A percentile compares a stretch with the other conserved stretches of the same genome.
These are phyloP conservation scores for Meghimatium bilineatum DNA, from an alignment of 2,888 invertebrate genomes.

Conservation along the genomic window DNA sequence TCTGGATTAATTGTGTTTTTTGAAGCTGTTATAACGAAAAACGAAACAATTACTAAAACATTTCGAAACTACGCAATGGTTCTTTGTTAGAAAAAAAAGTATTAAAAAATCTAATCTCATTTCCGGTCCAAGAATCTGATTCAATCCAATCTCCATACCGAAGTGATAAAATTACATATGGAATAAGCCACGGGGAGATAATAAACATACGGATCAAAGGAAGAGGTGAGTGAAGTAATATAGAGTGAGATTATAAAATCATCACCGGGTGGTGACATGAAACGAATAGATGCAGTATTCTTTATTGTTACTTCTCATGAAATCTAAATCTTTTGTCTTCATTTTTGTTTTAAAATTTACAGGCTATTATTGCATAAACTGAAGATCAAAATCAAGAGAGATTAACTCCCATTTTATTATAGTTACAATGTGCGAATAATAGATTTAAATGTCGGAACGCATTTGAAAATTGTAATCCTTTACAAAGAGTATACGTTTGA, in stretches of 20 bases:
- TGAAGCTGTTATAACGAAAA: neutral
- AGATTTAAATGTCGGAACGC: neutral
- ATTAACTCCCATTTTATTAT: neutral
- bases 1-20: slow-evolving; percentile 6
- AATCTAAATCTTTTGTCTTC: neutral
- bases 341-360: neutral
- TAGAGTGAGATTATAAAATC: slow-evolving; percentile 13
- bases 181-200: slow-evolving; percentile 14
- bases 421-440: neutral
- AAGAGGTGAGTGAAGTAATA: neutral
- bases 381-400: neutral
- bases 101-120: neutral
- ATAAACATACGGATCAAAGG: slow-evolving; percentile 14
- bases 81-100: neutral
- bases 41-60: slow-evolving; percentile 16
- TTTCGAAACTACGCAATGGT: slow-evolving; percentile 4
- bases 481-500: neutral
- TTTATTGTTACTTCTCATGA: neutral
- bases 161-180: slow-evolving; percentile 27
- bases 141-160: slow-evolving; percentile 26
- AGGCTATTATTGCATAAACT: neutral
- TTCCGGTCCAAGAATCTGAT: neutral
- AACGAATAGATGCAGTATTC: neutral
- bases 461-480: neutral
- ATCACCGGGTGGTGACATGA: neutral